These are phyloP conservation scores for Acanthosepion lycidas DNA, from an alignment of 2,888 invertebrate species.

Conservation along the genomic window DNA sequence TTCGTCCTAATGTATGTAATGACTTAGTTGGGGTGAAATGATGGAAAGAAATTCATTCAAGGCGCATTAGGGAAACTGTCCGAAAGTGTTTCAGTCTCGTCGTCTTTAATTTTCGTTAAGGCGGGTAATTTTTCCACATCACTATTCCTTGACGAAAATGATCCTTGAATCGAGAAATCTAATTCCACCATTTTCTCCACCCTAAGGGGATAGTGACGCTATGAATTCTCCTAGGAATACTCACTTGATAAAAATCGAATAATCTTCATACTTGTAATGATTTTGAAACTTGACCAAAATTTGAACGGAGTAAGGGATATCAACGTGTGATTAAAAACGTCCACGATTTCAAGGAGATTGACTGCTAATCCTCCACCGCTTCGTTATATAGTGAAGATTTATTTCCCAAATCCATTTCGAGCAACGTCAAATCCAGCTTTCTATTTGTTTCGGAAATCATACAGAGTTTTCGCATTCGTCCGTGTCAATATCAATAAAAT, in stretches of 20 bases:
- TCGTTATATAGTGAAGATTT: neutral
- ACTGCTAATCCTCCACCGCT: neutral
- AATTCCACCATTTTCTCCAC: neutral
- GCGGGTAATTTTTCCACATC: too few species aligned
- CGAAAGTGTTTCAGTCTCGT: too few species aligned
- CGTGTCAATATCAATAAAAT: neutral
- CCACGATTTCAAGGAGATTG: neutral
- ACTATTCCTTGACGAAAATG: too few species aligned
- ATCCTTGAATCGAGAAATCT: neutral
- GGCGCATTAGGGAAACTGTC: too few species aligned
- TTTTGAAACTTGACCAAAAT: neutral
- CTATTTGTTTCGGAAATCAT: neutral
- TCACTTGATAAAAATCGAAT: neutral
- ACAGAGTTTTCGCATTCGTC: neutral
- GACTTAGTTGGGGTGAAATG: too few species aligned
- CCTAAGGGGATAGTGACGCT: neutral
- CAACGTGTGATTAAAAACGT: neutral
- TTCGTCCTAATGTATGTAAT: too few species aligned
- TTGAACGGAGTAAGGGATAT: neutral
- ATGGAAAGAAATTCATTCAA: too few species aligned
- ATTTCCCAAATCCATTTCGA: neutral
- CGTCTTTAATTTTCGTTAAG: too few species aligned
- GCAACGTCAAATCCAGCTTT: neutral
- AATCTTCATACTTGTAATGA: neutral
- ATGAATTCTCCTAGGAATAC: neutral